Conservation (phyloP, 2,888 invertebrate genomes). For the Pollenia labialis region DNA sequence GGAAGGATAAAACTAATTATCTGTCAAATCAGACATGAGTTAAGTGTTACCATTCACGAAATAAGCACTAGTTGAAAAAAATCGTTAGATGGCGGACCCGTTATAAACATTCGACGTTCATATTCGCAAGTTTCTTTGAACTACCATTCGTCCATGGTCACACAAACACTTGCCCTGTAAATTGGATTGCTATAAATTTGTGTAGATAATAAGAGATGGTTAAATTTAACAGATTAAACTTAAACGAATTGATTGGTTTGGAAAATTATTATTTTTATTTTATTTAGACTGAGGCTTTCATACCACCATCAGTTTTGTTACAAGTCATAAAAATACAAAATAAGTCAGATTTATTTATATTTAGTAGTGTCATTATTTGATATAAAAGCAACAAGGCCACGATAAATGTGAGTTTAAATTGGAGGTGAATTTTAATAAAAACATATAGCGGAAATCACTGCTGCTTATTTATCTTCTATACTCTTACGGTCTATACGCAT, state of each 20-base stretch:
- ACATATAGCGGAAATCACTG: too few relatives aligned
- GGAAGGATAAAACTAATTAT: too few relatives aligned
- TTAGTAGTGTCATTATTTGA: too few relatives aligned
- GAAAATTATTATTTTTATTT: conserved; percentile 17
- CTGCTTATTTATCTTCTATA: too few relatives aligned
- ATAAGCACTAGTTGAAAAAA: too few relatives aligned
- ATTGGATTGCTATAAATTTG: conserved; percentile 1
- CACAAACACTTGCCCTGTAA: background rate
- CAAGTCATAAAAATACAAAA: background rate
- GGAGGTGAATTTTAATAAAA: too few relatives aligned
- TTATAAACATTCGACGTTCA: background rate
- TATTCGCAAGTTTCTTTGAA: background rate
- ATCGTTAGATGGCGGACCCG: too few relatives aligned
- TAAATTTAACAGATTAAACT: conserved; percentile 7
- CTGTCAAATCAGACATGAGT: too few relatives aligned
- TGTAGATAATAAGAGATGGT: background rate
- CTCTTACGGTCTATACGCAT: too few relatives aligned
- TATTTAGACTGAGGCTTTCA: background rate
- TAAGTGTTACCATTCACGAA: too few relatives aligned
- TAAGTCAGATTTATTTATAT: conserved; percentile 11
- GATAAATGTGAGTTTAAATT: background rate
- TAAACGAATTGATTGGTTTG: conserved; percentile 43
- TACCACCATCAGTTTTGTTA: background rate
- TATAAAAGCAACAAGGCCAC: background rate
- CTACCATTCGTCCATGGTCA: background rate